Base-by-base conservation (phyloP, 2,888 invertebrate species). In the Drosophila mulleri region DNA sequence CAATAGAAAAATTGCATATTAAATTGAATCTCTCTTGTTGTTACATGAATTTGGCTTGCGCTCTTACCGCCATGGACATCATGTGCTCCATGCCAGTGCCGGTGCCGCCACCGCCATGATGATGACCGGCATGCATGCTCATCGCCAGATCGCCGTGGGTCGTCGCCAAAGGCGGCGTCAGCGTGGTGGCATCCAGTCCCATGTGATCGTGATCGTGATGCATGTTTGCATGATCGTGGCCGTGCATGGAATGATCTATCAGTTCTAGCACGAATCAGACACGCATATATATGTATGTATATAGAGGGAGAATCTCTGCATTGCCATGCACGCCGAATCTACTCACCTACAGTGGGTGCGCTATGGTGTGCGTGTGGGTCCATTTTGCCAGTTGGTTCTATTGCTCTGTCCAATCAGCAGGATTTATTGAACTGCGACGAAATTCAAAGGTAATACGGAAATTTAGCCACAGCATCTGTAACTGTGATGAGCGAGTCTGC, bases 1-100 rank as follows among this genome's bases (percentile, higher is more conserved):
- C 6, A 29, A 18, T 29, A 29, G 3, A 7, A 41, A 41, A 41
- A 41, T 8, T 4, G 2, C 0, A 37, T 16, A 16, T 37, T 2
- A 16, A 20, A 12, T n/a, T 3, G 12, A 35, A 7, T 32, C 32
- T 18, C 18, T 35, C 8, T 52, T 52, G 8, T 52, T 35, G 8
- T 7, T 7, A 23, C 16, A 32, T 4, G 9, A 4, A 11, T 16
- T 35, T 2, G 18, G 29, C 9, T 29, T 26, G 26, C 9, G 3
- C 9, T 82, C 89, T 82, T 79, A 93, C 93, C 83, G 93, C 89
- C 93, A 93, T 93, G 16, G 92, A 92, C 93, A 93, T 93, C 91
- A 92, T 92, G 80, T 93, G 93, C 68, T 92, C 87, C 90, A 93
- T 85, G 53, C 86, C 88, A 16, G 83, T 84, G 47, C 79, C 80